phyloP scores from a whole-genome alignment of 2,113 vertebrate species.

The Upupa epops region DNA sequence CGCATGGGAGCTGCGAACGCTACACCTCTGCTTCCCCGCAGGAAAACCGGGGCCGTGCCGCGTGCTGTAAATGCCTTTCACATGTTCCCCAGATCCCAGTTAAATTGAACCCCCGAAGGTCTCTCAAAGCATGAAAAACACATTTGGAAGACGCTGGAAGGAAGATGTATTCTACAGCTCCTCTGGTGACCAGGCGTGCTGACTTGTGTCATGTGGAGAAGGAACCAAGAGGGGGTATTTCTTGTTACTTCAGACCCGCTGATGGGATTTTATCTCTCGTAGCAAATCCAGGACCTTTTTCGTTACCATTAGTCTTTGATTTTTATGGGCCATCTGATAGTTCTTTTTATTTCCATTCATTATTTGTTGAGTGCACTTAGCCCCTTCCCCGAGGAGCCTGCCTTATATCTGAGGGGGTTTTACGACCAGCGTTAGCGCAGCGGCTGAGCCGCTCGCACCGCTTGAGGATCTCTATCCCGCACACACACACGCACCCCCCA shows the following conservation, averaged over 20 bases:
- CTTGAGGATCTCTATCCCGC: slow-evolving; percentile 8
- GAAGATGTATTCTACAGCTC: slow-evolving; percentile 46
- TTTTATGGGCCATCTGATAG: slow-evolving; percentile 67
- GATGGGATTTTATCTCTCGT: slow-evolving; percentile 56
- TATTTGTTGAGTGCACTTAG: slow-evolving; percentile 67
- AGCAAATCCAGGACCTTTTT: slow-evolving; percentile 61
- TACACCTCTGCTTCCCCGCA: slow-evolving; percentile 55
- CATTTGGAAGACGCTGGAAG: slow-evolving; percentile 41
- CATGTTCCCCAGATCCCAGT: slow-evolving; percentile 62
- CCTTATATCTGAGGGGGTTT: slow-evolving; percentile 67
- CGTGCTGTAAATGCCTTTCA: slow-evolving; percentile 56
- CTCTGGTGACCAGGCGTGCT: slow-evolving; percentile 56
- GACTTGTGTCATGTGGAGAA: slow-evolving; percentile 34
- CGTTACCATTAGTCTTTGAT: slow-evolving; percentile 62
- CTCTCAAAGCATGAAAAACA: slow-evolving; percentile 59
- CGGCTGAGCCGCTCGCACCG: slow-evolving; percentile 15
- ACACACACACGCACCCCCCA: too few species aligned
- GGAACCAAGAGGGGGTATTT: slow-evolving; percentile 22
- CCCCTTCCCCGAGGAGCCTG: slow-evolving; percentile 53
- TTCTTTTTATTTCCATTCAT: slow-evolving; percentile 63
- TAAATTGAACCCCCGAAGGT: slow-evolving; percentile 32
- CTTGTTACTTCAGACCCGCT: slow-evolving; percentile 17
- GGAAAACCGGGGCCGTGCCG: slow-evolving; percentile 22
- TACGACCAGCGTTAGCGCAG: slow-evolving; percentile 35
- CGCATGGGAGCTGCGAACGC: not conserved